Evolutionary conservation across 2,888 invertebrate species (phyloP).

Genomic region (Lycocerus yunnanus): DNA sequence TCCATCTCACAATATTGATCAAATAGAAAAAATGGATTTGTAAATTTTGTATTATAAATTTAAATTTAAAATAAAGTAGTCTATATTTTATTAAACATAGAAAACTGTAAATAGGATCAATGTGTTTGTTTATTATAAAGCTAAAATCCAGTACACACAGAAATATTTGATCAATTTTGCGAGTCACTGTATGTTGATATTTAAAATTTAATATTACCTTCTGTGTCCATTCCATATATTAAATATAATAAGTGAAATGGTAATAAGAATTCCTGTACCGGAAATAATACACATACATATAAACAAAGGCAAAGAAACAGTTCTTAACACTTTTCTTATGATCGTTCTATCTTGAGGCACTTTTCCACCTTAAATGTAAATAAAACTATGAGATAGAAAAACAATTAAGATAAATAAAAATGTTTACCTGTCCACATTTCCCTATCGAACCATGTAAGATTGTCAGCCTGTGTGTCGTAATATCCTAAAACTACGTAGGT

Average conservation of each 20-base stretch:
- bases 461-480: conserved; percentile 94
- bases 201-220: conserved; percentile 64
- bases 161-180: no score
- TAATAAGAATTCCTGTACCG: conserved; percentile 83
- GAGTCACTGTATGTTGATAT: neutral
- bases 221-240: conserved; percentile 91
- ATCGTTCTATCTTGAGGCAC: conserved; percentile 95
- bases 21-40: no score
- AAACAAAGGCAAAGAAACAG: conserved; percentile 88
- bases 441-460: conserved; percentile 90
- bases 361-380: conserved; percentile 69
- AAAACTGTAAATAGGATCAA: no score
- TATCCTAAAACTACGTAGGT: conserved; percentile 93
- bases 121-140: no score
- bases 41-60: no score
- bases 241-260: conserved; percentile 85
- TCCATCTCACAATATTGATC: no score
- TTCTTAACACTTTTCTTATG: conserved; percentile 80
- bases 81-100: no score
- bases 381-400: neutral
- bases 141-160: no score
- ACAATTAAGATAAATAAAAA: neutral
- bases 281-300: conserved; percentile 93
- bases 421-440: conserved; percentile 86
- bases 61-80: no score